A percentile compares a stretch with the other conserved stretches of the same genome.
These are phyloP conservation scores for Cotesia chilonis DNA, from an alignment of 1,140 invertebrate species.

Conservation along the genomic window DNA sequence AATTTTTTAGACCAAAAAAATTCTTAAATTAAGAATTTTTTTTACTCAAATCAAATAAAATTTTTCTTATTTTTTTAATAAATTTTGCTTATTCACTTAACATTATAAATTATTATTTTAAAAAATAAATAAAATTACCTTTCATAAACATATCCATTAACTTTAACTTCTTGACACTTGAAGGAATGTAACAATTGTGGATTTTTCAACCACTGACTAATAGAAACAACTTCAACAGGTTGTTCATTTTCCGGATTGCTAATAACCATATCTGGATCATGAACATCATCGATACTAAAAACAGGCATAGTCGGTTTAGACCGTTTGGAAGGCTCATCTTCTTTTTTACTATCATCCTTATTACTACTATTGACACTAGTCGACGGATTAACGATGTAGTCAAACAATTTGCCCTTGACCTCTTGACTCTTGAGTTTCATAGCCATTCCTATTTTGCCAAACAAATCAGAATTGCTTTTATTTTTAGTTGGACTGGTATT, in stretches of 20 bases:
- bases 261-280: slow-evolving; percentile 70
- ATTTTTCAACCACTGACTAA: slow-evolving; percentile 83
- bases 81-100: too few relatives aligned
- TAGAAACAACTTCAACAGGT: slow-evolving; percentile 74
- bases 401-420: slow-evolving; percentile 91
- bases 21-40: too few relatives aligned
- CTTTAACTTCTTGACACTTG: slow-evolving; percentile 89
- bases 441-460: slow-evolving; percentile 80
- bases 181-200: slow-evolving; percentile 86
- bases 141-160: slow-evolving; percentile 86
- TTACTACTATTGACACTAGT: slow-evolving; percentile 64
- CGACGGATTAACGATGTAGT: slow-evolving; percentile 91
- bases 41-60: neutral
- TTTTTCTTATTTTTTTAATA: too few relatives aligned
- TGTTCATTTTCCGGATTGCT: slow-evolving; percentile 69
- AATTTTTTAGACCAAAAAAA: too few relatives aligned
- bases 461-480: slow-evolving; percentile 70
- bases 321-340: slow-evolving; percentile 79
- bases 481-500: slow-evolving; percentile 56
- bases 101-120: too few relatives aligned
- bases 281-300: slow-evolving; percentile 95
- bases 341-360: slow-evolving; percentile 72
- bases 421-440: slow-evolving; percentile 91
- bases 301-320: slow-evolving; percentile 91
- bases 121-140: slow-evolving; percentile 63